Conservation (phyloP, 1,140 invertebrate genomes). For the Lasioglossum baleicum region DNA sequence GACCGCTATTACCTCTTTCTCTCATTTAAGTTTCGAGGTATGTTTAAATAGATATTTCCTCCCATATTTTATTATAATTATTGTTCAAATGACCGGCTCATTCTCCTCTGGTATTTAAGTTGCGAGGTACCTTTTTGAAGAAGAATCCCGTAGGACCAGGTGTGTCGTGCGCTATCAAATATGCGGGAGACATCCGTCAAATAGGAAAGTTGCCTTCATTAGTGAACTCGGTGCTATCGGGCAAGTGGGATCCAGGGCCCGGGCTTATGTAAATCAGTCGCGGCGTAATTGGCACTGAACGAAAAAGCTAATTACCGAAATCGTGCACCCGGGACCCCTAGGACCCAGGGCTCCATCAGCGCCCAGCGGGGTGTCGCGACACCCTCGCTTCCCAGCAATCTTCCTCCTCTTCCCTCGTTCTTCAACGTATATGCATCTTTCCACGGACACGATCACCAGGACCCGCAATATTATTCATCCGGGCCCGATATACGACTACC, state of each 20-base stretch:
- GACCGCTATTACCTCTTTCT: no score
- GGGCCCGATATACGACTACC: constrained; percentile 60
- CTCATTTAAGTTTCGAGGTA: no score
- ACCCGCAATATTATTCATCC: constrained; percentile 62
- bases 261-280: constrained; percentile 75
- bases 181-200: constrained; percentile 38
- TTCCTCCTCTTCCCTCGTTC: constrained; percentile 35
- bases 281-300: constrained; percentile 76
- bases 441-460: constrained; percentile 59
- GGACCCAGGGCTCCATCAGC: constrained; percentile 66
- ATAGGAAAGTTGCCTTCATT: constrained; percentile 43
- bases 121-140: no score
- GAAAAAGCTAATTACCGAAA: constrained; percentile 72
- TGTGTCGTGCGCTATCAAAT: neutral
- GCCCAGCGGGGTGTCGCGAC: constrained; percentile 75
- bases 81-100: no score
- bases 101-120: no score
- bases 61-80: no score
- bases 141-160: no score
- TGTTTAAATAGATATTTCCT: no score
- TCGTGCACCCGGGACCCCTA: constrained; percentile 62
- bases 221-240: constrained; percentile 40
- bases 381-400: constrained; percentile 63
- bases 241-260: constrained; percentile 21
- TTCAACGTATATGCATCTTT: constrained; percentile 64